Evolutionary conservation across 2,888 invertebrate species (phyloP).

Genomic region (Mimas tiliae): DNA sequence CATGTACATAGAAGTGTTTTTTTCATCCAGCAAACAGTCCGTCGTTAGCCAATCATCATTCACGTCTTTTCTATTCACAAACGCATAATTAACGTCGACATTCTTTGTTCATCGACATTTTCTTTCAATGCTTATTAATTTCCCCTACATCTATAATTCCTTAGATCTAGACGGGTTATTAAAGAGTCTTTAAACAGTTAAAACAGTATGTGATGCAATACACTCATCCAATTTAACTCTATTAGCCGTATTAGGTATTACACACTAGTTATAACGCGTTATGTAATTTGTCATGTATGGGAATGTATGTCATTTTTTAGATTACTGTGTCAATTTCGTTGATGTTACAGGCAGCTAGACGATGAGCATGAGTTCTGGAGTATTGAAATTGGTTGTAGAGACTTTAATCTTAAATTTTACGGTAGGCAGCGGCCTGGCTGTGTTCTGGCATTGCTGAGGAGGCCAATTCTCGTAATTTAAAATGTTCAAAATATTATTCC

Average conservation of each 20-base stretch:
- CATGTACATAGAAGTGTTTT: no score
- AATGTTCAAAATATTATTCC: no score
- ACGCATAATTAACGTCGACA: not conserved
- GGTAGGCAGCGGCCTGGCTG: no score
- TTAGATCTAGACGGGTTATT: conserved; percentile 11
- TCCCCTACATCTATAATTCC: conserved; percentile 5
- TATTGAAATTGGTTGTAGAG: no score
- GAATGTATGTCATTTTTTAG: conserved; percentile 15
- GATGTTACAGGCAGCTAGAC: no score
- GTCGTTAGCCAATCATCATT: not conserved
- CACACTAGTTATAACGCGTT: conserved; percentile 41
- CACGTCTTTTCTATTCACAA: not conserved
- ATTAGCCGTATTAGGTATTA: conserved; percentile 38
- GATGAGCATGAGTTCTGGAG: no score
- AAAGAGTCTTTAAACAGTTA: conserved; percentile 17
- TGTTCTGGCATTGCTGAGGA: no score
- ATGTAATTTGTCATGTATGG: conserved; percentile 29
- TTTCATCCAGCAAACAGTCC: not conserved
- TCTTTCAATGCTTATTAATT: conserved; percentile 1
- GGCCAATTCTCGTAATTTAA: no score
- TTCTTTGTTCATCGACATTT: not conserved
- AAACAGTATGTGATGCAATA: conserved; percentile 15
- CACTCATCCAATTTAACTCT: conserved; percentile 53
- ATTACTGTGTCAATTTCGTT: not conserved
- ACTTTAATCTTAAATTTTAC: no score